Evolutionary conservation across 2,113 vertebrate genomes (phyloP), one percentile per base, ranked within the genome.

Genomic region (Gasterosteus nipponicus): DNA sequence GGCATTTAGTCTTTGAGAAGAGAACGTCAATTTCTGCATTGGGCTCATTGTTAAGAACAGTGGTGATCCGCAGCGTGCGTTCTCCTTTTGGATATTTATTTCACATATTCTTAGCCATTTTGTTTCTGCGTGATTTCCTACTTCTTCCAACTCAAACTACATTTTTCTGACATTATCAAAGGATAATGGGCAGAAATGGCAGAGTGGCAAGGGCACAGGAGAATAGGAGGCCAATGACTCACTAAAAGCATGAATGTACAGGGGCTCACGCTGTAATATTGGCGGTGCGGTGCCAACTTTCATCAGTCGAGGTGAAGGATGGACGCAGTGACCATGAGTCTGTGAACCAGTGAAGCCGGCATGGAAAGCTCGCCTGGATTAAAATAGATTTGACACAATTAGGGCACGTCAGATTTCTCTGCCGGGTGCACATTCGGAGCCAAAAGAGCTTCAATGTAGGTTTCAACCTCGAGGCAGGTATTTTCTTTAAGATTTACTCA

Each of bases 351-450:
- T 81, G 77, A 89, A 88, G 84, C 79, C 77, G 80, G 82, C 77
- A 64, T 39, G 42, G 63, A 76, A 80, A 56, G 35, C 35, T 38
- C 69, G 57, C 70, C 71, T 64, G 69, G 77, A 69, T 87, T 84
- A 82, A 91, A 91, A 89, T 84, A 89, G 90, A 88, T 85, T 75
- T 87, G 91, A 93, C 86, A 90, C 85, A 94, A 92, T 92, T 88
- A 91, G 93, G 89, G 78, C 91, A 91, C 78, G 77, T 87, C 75
- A 56, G 75, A 83, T 80, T 66, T 86, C 67, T 73, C 57, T 61
- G 39, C 51, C 73, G 46, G 68, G 19, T 80, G 85, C 75, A 78
- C 69, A 77, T 63, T 78, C 69, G 80, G 69, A 78, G 63, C 72
- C 26, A 49, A 74, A 26, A 26, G 19, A 66, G 56, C 70, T 75